These are phyloP conservation scores for Poicephalus gulielmi DNA, from an alignment of 2,113 vertebrate species.

Conservation along the genomic window DNA sequence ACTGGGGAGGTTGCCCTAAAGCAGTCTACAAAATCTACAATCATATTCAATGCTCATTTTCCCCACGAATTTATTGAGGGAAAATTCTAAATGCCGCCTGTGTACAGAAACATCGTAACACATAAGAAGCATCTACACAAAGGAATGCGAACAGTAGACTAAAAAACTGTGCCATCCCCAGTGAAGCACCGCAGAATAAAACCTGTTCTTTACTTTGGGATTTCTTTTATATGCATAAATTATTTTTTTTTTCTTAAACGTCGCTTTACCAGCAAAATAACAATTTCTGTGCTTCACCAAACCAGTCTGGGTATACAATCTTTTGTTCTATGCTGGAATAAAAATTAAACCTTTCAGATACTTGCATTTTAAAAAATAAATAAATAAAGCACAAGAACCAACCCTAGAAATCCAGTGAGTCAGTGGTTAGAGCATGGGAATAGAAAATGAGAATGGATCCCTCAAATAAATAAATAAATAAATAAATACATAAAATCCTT, in stretches of 20 bases:
- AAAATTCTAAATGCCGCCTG: neutral
- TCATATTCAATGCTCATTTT: neutral
- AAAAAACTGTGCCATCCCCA: neutral
- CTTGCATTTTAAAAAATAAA: neutral
- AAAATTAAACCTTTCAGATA: neutral
- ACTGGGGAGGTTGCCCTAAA: neutral
- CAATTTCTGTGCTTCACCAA: neutral
- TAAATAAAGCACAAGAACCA: neutral
- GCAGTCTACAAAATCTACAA: neutral
- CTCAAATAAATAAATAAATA: neutral
- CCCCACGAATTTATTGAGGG: neutral
- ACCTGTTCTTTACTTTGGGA: neutral
- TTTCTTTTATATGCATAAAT: neutral
- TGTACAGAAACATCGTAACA: neutral
- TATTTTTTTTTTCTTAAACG: neutral
- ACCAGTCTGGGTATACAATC: fast-evolving
- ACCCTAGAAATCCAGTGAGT: neutral
- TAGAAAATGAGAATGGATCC: neutral
- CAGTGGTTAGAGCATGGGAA: neutral
- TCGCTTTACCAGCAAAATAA: neutral
- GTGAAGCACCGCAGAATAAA: neutral
- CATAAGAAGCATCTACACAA: neutral
- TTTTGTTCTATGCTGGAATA: neutral
- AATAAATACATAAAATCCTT: neutral
- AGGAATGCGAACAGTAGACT: neutral